phyloP scores from a whole-genome alignment of 2,888 invertebrate species.

The Protodeltote pygarga region DNA sequence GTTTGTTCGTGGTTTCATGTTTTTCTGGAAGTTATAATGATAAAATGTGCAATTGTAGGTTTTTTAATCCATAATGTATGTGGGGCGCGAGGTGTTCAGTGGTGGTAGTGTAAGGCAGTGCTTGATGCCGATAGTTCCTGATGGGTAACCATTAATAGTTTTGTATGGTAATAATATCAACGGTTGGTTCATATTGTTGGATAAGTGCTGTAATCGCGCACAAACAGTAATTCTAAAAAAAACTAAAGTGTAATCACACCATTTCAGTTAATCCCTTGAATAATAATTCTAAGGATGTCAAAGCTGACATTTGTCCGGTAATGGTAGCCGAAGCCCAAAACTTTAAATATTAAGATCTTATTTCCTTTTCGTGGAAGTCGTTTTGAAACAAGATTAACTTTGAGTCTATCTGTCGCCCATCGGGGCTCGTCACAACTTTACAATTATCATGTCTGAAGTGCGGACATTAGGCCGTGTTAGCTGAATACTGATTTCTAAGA shows the following conservation, averaged over 20 bases:
- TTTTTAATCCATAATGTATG: too few species aligned
- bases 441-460: constrained; percentile 33
- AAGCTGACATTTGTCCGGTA: constrained; percentile 36
- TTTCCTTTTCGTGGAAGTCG: constrained; percentile 50
- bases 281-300: constrained; percentile 20
- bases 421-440: constrained; percentile 41
- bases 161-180: too few species aligned
- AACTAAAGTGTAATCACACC: constrained; percentile 6
- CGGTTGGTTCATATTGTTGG: too few species aligned
- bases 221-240: not conserved
- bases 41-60: not conserved
- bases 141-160: too few species aligned
- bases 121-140: too few species aligned
- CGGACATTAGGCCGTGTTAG: constrained; percentile 1
- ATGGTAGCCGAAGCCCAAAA: constrained; percentile 33
- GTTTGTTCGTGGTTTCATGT: not conserved
- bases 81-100: too few species aligned
- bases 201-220: not conserved
- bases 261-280: constrained; percentile 27
- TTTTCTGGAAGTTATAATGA: not conserved
- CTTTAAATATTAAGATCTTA: constrained; percentile 50
- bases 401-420: constrained; percentile 39
- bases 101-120: too few species aligned
- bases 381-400: constrained; percentile 45
- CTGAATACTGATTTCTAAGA: too few species aligned